Percentiles rank a stretch among this genome's conserved stretches.
Evolutionary conservation across 2,797 vertebrate genomes (phyloP).

Genomic region (Nyctibius grandis): DNA sequence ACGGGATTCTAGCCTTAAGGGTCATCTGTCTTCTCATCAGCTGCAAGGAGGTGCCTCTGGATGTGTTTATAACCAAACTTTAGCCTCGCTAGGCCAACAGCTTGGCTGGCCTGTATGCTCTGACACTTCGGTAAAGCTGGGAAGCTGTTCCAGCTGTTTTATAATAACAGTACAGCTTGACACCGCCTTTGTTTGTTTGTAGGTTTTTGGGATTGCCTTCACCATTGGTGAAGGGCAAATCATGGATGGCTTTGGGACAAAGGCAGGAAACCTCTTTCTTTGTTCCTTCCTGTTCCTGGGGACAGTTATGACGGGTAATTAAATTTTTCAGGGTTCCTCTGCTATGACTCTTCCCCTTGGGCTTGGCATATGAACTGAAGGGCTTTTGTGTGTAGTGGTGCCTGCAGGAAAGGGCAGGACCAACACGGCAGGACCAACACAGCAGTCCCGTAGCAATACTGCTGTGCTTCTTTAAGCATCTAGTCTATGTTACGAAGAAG

Average conservation of each 20-base stretch:
- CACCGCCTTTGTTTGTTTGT: not conserved
- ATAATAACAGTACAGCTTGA: not conserved
- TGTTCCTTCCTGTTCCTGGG: slow-evolving; percentile 86
- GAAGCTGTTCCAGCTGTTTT: not conserved
- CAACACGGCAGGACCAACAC: not conserved
- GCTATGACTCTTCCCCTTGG: not conserved
- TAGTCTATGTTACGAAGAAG: not conserved
- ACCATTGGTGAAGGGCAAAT: slow-evolving; percentile 91
- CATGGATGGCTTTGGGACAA: slow-evolving; percentile 82
- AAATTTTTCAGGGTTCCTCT: not conserved
- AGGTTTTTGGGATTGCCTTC: slow-evolving; percentile 96
- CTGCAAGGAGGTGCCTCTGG: not conserved
- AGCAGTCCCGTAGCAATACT: not conserved
- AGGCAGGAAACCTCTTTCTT: slow-evolving; percentile 87
- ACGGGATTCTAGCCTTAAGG: not conserved
- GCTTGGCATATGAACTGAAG: not conserved
- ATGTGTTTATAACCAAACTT: not conserved
- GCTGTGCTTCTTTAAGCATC: not conserved
- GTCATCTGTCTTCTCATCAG: not conserved
- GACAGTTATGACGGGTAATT: slow-evolving; percentile 81
- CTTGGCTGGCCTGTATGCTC: not conserved
- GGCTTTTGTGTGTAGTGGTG: not conserved
- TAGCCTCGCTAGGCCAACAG: not conserved
- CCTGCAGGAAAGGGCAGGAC: not conserved
- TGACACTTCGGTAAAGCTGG: not conserved